phyloP scores from a whole-genome alignment of 2,888 invertebrate genomes.

The Tachystola acroxantha region DNA sequence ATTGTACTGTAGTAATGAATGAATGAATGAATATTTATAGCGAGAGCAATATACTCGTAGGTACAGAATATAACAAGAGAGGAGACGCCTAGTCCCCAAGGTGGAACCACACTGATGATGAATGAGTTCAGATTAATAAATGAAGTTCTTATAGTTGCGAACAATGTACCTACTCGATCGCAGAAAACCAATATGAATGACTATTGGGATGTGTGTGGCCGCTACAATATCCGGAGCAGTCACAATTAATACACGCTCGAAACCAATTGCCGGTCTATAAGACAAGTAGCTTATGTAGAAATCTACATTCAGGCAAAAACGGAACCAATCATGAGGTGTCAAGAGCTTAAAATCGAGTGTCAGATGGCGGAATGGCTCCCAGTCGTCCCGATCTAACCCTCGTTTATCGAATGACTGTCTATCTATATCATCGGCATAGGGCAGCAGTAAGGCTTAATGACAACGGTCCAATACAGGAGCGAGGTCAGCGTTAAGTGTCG shows the following conservation, averaged over 20 bases:
- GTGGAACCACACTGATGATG: no score
- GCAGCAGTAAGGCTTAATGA: constrained; percentile 61
- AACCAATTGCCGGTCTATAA: constrained; percentile 35
- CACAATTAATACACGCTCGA: constrained; percentile 55
- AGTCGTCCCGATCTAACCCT: constrained; percentile 47
- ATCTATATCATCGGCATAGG: constrained; percentile 46
- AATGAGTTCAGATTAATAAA: no score
- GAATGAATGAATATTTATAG: no score
- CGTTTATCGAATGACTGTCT: constrained; percentile 50
- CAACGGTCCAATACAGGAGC: constrained; percentile 61
- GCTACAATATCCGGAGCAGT: constrained; percentile 41
- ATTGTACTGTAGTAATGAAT: no score
- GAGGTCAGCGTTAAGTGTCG: constrained; percentile 64
- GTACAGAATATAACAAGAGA: no score
- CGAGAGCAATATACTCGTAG: no score
- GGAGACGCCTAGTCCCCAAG: no score
- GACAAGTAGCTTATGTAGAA: constrained; percentile 27
- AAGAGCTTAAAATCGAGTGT: constrained; percentile 33
- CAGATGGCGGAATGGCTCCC: constrained; percentile 21
- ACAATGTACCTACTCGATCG: constrained; percentile 1
- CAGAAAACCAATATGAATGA: constrained; percentile 15
- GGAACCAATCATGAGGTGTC: constrained; percentile 24
- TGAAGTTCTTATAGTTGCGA: no score
- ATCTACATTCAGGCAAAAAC: constrained; percentile 27
- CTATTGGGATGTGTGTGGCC: constrained; percentile 31